phyloP scores from a whole-genome alignment of 2,797 vertebrate species.

The Mycteria americana region DNA sequence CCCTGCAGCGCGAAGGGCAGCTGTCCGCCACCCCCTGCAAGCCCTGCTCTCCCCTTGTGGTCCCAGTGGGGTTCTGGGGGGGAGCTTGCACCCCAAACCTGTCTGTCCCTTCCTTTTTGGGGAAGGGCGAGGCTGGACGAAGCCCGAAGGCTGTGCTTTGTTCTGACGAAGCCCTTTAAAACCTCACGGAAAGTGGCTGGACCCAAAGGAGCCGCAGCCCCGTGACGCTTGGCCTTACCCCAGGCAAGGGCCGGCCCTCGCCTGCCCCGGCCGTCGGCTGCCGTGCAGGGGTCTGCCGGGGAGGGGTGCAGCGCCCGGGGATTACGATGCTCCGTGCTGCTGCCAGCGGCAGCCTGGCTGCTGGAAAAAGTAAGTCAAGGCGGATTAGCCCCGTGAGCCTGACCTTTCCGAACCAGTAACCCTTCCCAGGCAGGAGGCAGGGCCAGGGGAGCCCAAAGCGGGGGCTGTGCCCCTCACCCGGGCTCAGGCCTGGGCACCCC shows the following conservation, averaged over 20 bases:
- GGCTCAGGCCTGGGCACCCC: not conserved
- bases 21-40: not conserved
- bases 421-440: not conserved
- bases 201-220: not conserved
- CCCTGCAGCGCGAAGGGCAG: not conserved
- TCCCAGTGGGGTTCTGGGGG: rapidly evolving
- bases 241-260: not conserved
- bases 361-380: not conserved
- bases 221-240: not conserved
- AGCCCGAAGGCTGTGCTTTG: not conserved
- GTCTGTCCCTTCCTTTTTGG: not conserved
- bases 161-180: not conserved
- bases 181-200: not conserved
- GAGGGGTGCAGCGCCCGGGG: rapidly evolving
- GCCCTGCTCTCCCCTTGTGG: not conserved
- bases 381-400: not conserved
- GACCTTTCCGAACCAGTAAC: not conserved
- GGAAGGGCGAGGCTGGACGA: too few relatives aligned
- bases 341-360: not conserved
- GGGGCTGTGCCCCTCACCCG: not conserved
- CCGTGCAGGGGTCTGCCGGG: rapidly evolving
- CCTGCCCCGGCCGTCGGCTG: not conserved
- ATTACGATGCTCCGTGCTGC: not conserved
- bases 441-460: not conserved
- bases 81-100: not conserved